Evolutionary conservation across 2,113 vertebrate species (phyloP).

Genomic region (Eretmochelys imbricata): DNA sequence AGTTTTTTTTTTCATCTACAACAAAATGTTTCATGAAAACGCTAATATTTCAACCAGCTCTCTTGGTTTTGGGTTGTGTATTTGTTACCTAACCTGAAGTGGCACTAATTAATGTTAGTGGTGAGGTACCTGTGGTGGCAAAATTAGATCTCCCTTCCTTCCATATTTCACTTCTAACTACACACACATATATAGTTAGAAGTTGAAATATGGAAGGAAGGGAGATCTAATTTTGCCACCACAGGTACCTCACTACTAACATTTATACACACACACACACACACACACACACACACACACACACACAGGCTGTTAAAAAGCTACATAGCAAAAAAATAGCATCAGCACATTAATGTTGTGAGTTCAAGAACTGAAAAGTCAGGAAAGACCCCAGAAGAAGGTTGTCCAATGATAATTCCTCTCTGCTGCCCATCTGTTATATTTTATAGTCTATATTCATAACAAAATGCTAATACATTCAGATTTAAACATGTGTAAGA

Average conservation of each 20-base stretch:
- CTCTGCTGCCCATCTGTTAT: slow-evolving; percentile 34
- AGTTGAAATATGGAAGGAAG: neutral
- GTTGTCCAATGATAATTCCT: slow-evolving; percentile 32
- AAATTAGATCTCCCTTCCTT: neutral
- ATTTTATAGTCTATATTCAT: slow-evolving; percentile 14
- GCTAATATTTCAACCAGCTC: neutral
- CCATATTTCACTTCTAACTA: neutral
- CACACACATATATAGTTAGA: neutral
- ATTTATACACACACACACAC: neutral
- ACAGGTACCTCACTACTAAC: neutral
- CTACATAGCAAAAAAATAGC: neutral
- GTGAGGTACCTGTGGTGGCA: neutral
- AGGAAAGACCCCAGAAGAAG: neutral
- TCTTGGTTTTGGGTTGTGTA: neutral
- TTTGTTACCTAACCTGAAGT: neutral
- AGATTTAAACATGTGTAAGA: neutral
- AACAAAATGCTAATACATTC: neutral
- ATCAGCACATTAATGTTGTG: neutral
- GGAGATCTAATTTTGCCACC: neutral
- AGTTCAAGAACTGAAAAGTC: slow-evolving; percentile 19
- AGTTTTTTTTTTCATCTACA: neutral
- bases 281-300: neutral
- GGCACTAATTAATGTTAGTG: neutral
- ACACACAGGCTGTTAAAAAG: neutral
- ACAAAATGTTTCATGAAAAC: neutral